Percentiles rank a stretch among this genome's conserved stretches.
These are phyloP conservation scores for Zaprionus bogoriensis DNA, from an alignment of 2,888 invertebrate genomes.

Conservation along the genomic window DNA sequence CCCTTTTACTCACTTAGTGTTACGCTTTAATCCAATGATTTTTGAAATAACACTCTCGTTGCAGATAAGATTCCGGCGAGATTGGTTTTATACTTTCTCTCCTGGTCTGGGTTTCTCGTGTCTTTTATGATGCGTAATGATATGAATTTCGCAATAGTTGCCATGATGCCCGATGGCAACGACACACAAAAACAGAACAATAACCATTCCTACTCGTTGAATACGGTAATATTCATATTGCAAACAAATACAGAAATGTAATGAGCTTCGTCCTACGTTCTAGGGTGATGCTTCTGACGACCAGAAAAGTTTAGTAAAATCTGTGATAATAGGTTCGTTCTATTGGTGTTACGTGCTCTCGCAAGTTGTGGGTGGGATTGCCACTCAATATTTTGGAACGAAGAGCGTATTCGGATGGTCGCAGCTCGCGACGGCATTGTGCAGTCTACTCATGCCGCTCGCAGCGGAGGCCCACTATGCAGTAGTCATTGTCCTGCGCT, in stretches of 20 bases:
- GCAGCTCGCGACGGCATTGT: slow-evolving; percentile 87
- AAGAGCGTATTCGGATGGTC: slow-evolving; percentile 88
- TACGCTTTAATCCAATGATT: too few species aligned
- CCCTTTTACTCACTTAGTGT: too few species aligned
- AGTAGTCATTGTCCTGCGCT: slow-evolving; percentile 86
- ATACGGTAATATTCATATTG: slow-evolving; percentile 52
- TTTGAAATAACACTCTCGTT: slow-evolving; percentile 28
- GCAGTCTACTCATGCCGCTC: slow-evolving; percentile 87
- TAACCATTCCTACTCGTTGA: slow-evolving; percentile 28
- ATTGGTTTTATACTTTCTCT: slow-evolving; percentile 87
- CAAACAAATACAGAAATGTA: not conserved
- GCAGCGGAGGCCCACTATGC: slow-evolving; percentile 86
- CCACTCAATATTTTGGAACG: slow-evolving; percentile 88
- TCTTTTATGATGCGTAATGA: slow-evolving; percentile 91
- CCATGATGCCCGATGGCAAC: slow-evolving; percentile 84
- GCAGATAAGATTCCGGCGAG: slow-evolving; percentile 87
- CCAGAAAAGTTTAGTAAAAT: slow-evolving; percentile 82
- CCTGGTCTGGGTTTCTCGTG: slow-evolving; percentile 89
- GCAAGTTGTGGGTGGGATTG: slow-evolving; percentile 87
- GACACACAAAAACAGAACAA: slow-evolving; percentile 30
- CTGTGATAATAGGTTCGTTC: slow-evolving; percentile 87
- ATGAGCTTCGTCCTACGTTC: slow-evolving; percentile 21
- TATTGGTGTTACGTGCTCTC: slow-evolving; percentile 90
- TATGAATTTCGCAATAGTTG: slow-evolving; percentile 88
- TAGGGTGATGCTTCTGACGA: slow-evolving; percentile 82